Evolutionary conservation across 1,140 invertebrate genomes (phyloP), one percentile per base, ranked within the genome.

Genomic region (Lepidurus arcticus): DNA sequence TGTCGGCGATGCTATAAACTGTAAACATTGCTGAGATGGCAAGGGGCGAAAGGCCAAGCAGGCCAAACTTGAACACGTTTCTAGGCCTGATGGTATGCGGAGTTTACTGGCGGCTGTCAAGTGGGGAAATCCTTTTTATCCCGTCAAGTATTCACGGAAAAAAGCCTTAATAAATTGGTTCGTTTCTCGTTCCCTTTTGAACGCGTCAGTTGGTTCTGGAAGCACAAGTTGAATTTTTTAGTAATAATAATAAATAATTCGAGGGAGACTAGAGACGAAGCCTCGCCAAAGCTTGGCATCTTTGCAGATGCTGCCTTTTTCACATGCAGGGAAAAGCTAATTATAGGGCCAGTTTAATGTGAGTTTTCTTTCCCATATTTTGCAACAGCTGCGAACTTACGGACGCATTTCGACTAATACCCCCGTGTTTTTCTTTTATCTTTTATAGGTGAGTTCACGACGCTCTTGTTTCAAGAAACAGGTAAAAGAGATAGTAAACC

Each of bases 391-490:
- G 53, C 4, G 16, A 65, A 13, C 53, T 65, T 65, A 21, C 1
- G 21, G 21, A 65, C 8, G 8, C 16, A 16, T 21, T 65, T 65
- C 21, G 3, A 65, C 53, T 65, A 65, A 65, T 65, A 75, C 74
- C 34, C 11, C 0, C 74, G 44, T 42, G 13, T 75, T 7, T 78
- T 75, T 74, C 24, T 74, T 47, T 53, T 76, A 8, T 78, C 73
- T 47, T 65, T 78, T 47, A 34, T 45, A 78, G 78, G 78, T 78
- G 78, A 78, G 78, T 78, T 73, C 73, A 34, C 73, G 78, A 78
- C 26, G 42, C 21, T 44, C 34, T 43, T 78, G 78, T 74, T 78
- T 73, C 42, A 78, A 78, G 73, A 73, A 45, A 16, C 78, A 78
- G 78, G 78, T 78, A 78, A 43, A 65, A 65, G 26, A 34, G 77